Evolutionary conservation across 2,888 invertebrate species (phyloP).

Genomic region (Troides aeacus): DNA sequence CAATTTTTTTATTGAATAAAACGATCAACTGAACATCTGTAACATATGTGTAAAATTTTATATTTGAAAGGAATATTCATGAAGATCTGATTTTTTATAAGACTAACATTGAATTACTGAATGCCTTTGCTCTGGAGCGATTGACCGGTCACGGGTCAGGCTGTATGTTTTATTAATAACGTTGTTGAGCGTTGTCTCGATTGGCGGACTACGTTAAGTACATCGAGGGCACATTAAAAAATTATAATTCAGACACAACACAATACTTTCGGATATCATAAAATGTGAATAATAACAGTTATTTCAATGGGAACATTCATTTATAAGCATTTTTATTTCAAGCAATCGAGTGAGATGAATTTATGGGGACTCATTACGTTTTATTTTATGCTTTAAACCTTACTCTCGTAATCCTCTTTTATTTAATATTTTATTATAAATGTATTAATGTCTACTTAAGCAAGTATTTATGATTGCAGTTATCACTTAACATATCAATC

Average conservation of each 20-base stretch:
- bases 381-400: not conserved
- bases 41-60: too few relatives aligned
- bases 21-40: too few relatives aligned
- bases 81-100: not conserved
- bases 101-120: conserved; percentile 21
- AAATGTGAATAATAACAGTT: conserved; percentile 42
- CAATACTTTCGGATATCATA: conserved; percentile 40
- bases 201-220: conserved; percentile 41
- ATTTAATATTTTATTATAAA: not conserved
- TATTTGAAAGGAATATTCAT: too few relatives aligned
- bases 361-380: not conserved
- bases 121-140: conserved; percentile 28
- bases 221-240: conserved; percentile 41
- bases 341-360: conserved; percentile 10
- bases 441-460: not conserved
- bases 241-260: conserved; percentile 37
- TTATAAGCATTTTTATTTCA: conserved; percentile 22
- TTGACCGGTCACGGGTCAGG: conserved; percentile 38
- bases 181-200: conserved; percentile 39
- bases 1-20: too few relatives aligned
- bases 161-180: conserved; percentile 55
- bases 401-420: not conserved
- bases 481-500: too few relatives aligned
- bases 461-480: not conserved
- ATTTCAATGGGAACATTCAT: conserved; percentile 30